phyloP scores from a whole-genome alignment of 2,888 invertebrate genomes.

The Drosophila parthenogenetica region DNA sequence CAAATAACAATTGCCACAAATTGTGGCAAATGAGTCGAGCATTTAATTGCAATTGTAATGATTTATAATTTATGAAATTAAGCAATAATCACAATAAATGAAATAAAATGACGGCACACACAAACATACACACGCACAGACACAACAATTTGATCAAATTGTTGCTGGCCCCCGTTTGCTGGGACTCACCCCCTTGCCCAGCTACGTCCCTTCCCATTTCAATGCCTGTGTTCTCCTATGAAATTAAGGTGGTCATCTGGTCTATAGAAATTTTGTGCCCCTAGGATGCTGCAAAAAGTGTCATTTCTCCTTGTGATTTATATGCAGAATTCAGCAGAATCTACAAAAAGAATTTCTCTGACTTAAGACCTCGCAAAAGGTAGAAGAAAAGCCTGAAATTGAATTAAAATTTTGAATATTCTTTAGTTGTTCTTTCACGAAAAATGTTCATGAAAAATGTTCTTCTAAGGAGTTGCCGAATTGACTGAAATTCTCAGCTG shows the following conservation, averaged over 20 bases:
- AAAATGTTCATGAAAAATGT: no score
- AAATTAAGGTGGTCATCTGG: neutral
- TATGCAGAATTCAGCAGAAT: neutral
- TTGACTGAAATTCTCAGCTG: no score
- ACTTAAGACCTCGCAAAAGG: no score
- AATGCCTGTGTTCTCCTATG: neutral
- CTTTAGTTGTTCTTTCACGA: no score
- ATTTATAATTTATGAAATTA: constrained; percentile 71
- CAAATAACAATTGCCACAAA: constrained; percentile 42
- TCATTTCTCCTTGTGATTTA: neutral
- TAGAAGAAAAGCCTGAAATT: no score
- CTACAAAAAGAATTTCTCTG: neutral
- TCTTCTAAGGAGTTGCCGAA: no score
- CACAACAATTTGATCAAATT: constrained; percentile 5
- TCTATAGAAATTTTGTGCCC: neutral
- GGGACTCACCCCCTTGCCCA: no score
- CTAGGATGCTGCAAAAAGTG: neutral
- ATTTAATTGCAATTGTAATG: constrained; percentile 63
- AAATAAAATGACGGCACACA: constrained; percentile 23
- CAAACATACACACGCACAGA: neutral
- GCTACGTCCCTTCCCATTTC: no score
- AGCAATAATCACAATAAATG: constrained; percentile 45
- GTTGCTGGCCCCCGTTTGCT: neutral
- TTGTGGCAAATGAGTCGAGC: constrained; percentile 27
- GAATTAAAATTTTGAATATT: no score